A percentile compares a stretch with the other conserved stretches of the same genome.
Evolutionary conservation across 2,113 vertebrate species (phyloP).

Genomic region (Ramphastos sulfuratus): DNA sequence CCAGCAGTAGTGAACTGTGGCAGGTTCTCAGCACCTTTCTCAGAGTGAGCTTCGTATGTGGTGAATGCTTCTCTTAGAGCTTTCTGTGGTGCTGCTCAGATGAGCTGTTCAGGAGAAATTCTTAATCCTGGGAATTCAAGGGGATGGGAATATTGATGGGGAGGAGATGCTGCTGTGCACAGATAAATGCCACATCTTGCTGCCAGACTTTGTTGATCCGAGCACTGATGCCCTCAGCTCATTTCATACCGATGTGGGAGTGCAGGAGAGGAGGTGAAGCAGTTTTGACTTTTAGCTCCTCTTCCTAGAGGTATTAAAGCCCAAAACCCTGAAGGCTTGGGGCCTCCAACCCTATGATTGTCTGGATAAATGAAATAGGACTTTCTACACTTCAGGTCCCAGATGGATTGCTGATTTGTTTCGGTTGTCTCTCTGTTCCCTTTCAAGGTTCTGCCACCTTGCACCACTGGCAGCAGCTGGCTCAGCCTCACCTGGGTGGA

Average conservation of each 20-base stretch:
- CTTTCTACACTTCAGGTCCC: not conserved
- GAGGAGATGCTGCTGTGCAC: not conserved
- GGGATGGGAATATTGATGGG: accelerated
- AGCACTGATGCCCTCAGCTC: not conserved
- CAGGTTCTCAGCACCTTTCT: not conserved
- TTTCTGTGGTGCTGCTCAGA: not conserved
- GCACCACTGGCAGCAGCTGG: slow-evolving; percentile 98
- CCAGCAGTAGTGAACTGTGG: not conserved
- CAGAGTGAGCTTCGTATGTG: not conserved
- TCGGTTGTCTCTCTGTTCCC: slow-evolving; percentile 38
- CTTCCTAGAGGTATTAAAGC: not conserved
- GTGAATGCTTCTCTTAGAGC: not conserved
- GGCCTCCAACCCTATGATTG: not conserved
- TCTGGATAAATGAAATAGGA: not conserved
- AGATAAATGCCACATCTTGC: not conserved
- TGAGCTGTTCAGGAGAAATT: not conserved
- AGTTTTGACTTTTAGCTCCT: not conserved
- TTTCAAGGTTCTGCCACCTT: slow-evolving; percentile 93
- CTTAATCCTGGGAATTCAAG: not conserved
- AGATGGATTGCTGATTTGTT: not conserved
- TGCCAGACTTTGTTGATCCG: not conserved
- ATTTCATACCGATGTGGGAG: not conserved
- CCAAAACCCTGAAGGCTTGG: not conserved
- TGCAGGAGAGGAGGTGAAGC: not conserved
- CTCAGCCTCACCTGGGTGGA: slow-evolving; percentile 94